Evolutionary conservation across 1,140 invertebrate genomes (phyloP).

Genomic region (Mizuhopecten yessoensis): DNA sequence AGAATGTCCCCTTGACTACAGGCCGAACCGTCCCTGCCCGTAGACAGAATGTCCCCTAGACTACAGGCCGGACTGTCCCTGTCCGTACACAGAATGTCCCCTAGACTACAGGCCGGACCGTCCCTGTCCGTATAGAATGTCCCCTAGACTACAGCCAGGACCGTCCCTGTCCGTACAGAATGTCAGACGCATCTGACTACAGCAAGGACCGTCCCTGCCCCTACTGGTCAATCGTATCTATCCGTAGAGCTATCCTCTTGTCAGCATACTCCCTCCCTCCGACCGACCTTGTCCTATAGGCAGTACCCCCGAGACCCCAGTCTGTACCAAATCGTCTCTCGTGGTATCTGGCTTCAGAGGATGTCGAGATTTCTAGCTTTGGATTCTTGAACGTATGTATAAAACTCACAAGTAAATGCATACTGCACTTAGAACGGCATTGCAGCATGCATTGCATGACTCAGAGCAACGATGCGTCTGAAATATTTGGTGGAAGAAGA

Average conservation of each 20-base stretch:
- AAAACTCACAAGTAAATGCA: no score
- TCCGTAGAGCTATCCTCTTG: no score
- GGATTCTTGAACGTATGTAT: no score
- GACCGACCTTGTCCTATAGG: no score
- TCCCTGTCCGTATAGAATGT: not conserved
- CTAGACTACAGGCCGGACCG: not conserved
- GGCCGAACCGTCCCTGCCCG: not conserved
- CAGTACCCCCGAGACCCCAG: no score
- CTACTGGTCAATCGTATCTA: not conserved
- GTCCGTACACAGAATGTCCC: not conserved
- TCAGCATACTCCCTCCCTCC: no score
- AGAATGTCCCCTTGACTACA: not conserved
- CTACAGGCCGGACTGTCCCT: not conserved
- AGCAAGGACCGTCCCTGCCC: not conserved
- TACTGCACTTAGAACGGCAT: no score
- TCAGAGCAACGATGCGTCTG: no score
- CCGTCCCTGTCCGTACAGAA: not conserved
- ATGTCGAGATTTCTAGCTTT: no score
- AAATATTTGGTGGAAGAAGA: not conserved
- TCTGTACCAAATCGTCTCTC: no score
- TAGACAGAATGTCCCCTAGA: not conserved
- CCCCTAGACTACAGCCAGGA: not conserved
- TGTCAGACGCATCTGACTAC: slow-evolving; percentile 8
- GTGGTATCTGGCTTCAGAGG: no score
- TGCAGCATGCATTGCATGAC: no score